These are phyloP conservation scores for Heterodera carotae DNA, from an alignment of 1,140 invertebrate species.

Conservation along the genomic window DNA sequence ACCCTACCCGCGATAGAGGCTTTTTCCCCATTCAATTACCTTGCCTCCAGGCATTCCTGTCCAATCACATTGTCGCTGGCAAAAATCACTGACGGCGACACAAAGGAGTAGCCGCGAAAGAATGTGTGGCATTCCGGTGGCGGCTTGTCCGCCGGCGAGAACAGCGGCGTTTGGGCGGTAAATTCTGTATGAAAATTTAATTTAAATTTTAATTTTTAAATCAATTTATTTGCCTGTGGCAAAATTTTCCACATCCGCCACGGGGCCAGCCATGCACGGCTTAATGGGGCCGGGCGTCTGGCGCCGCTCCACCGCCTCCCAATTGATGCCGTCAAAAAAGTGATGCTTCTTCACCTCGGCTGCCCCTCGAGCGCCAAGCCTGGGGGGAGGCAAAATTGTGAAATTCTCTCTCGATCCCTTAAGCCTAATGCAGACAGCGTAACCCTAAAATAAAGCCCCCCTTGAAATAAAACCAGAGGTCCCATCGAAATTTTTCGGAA, in stretches of 20 bases:
- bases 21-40: too few species aligned
- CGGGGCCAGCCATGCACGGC: conserved; percentile 77
- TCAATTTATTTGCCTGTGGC: conserved; percentile 4
- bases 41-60: conserved; percentile 67
- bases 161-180: conserved; percentile 82
- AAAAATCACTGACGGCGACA: conserved; percentile 86
- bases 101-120: conserved; percentile 85
- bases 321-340: conserved; percentile 80
- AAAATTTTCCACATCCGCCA: conserved; percentile 48
- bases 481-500: too few species aligned
- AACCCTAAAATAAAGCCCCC: too few species aligned
- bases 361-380: conserved; percentile 81
- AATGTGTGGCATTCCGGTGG: conserved; percentile 77
- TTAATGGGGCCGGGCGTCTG: conserved; percentile 79
- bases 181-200: conserved; percentile 76
- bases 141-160: conserved; percentile 85
- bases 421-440: too few species aligned
- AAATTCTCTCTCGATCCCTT: too few species aligned
- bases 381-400: conserved; percentile 66
- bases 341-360: conserved; percentile 81
- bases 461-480: too few species aligned
- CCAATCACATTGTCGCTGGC: conserved; percentile 78
- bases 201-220: conserved; percentile 12
- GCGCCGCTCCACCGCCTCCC: conserved; percentile 76
- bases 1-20: too few species aligned